Evolutionary conservation across 2,797 vertebrate genomes (phyloP).

Genomic region (Babyrousa celebensis): DNA sequence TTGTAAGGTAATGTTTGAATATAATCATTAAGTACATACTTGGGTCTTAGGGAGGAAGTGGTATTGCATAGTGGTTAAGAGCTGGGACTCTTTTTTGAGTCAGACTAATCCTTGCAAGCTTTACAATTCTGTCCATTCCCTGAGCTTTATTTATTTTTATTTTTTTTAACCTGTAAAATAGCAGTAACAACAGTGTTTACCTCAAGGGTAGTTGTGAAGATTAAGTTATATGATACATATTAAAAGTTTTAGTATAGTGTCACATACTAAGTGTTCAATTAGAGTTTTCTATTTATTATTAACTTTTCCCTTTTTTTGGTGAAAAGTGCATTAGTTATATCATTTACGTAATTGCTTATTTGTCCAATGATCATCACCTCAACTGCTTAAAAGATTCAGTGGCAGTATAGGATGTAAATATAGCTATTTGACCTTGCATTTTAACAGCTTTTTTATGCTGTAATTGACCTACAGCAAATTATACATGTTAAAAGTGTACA

Average conservation of each 20-base stretch:
- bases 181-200: neutral
- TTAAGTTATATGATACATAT: constrained; percentile 27
- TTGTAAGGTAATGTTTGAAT: neutral
- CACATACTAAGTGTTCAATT: constrained; percentile 10
- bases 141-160: neutral
- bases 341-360: constrained; percentile 41
- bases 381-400: constrained; percentile 32
- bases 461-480: constrained; percentile 3
- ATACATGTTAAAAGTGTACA: neutral
- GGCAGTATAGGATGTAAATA: constrained; percentile 22
- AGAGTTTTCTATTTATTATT: constrained; percentile 27
- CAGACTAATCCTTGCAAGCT: neutral
- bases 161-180: neutral
- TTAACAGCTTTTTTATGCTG: constrained; percentile 27
- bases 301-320: neutral
- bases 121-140: neutral
- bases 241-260: neutral
- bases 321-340: constrained; percentile 19
- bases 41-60: constrained; percentile 3
- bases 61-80: constrained; percentile 39
- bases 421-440: constrained; percentile 30
- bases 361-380: neutral
- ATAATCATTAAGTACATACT: constrained; percentile 7
- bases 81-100: neutral
- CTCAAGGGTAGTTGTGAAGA: neutral